These are phyloP conservation scores for Drepana falcataria DNA, from an alignment of 2,888 invertebrate genomes.

Conservation along the genomic window DNA sequence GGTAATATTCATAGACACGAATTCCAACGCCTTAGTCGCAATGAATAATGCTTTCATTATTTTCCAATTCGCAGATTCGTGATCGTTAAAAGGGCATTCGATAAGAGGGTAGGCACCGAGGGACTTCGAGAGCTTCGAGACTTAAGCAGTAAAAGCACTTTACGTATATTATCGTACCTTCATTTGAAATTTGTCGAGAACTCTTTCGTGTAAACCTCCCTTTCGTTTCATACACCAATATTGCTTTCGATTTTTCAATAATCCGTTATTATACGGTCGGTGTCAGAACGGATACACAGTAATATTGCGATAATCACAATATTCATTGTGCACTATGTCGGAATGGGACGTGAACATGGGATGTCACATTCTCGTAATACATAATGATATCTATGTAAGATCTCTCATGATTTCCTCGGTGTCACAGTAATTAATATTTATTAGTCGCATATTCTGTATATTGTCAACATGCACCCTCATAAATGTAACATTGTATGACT, in stretches of 20 bases:
- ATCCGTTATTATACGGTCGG: not conserved
- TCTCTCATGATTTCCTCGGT: no score
- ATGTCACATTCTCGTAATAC: not conserved
- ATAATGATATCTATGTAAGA: not conserved
- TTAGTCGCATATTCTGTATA: no score
- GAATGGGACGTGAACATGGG: not conserved
- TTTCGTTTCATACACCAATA: not conserved
- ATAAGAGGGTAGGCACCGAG: conserved; percentile 20
- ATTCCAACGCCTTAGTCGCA: not conserved
- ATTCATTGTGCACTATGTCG: not conserved
- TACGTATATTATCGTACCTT: conserved; percentile 3
- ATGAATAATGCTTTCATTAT: conserved; percentile 7
- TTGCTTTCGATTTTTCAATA: not conserved
- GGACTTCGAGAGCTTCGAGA: conserved; percentile 15
- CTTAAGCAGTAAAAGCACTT: conserved; percentile 20
- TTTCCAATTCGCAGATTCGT: conserved; percentile 16
- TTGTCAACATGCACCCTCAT: no score
- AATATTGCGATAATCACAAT: not conserved
- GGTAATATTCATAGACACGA: conserved; percentile 1
- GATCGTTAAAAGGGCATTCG: conserved; percentile 19
- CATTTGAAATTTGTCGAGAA: not conserved
- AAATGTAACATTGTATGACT: no score
- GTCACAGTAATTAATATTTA: no score
- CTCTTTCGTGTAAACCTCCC: not conserved
- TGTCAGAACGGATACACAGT: not conserved